Conservation (phyloP, 2,797 vertebrate species). For the Kryptopterus vitreolus region DNA sequence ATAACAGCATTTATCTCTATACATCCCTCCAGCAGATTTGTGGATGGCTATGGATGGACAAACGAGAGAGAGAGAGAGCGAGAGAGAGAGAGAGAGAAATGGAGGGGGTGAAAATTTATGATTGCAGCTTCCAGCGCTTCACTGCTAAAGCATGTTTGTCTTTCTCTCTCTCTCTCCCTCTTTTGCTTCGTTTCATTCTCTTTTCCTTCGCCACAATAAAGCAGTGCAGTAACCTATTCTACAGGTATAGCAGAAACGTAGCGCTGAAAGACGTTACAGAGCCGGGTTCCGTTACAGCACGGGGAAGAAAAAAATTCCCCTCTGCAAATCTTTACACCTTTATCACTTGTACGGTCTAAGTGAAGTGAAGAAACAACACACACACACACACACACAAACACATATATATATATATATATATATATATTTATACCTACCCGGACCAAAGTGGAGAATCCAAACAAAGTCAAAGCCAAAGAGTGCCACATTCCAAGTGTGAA, state of each 20-base stretch:
- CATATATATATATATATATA: conserved; percentile 36
- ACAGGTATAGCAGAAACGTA: conserved; percentile 57
- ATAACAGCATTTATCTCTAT: conserved; percentile 16
- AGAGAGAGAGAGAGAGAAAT: conserved; percentile 32
- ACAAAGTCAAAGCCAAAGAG: conserved; percentile 73
- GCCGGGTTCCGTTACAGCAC: neutral
- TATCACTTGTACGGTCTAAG: conserved; percentile 25
- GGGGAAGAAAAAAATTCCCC: neutral
- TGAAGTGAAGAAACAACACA: conserved; percentile 8
- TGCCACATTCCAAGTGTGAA: conserved; percentile 74
- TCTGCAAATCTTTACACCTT: conserved; percentile 8
- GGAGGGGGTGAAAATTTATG: conserved; percentile 47
- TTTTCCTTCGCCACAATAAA: neutral
- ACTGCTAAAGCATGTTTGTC: conserved; percentile 46
- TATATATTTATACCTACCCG: conserved; percentile 69
- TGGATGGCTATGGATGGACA: conserved; percentile 7
- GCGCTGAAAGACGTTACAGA: neutral
- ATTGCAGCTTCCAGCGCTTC: conserved; percentile 54
- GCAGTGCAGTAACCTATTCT: conserved; percentile 37
- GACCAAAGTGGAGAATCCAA: conserved; percentile 74
- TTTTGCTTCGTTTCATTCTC: neutral
- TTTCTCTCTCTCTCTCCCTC: conserved; percentile 44
- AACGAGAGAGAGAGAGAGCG: conserved; percentile 27
- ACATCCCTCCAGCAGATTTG: conserved; percentile 16
- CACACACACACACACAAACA: conserved; percentile 20